Base-by-base conservation (phyloP, 1,140 invertebrate genomes). In the Lucilia cuprina region DNA sequence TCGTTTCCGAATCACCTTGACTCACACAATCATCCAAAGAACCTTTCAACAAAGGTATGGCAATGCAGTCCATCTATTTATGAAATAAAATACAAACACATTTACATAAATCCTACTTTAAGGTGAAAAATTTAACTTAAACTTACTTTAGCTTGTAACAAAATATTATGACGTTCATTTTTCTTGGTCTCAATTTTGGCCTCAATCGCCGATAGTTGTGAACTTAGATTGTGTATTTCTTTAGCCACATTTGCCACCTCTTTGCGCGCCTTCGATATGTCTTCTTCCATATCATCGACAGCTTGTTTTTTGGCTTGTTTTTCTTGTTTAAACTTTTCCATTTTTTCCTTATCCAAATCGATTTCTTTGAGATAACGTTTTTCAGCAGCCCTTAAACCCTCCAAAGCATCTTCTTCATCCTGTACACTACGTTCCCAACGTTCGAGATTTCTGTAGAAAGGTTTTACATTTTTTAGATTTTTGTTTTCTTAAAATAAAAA, bases 341-440 rank as follows among this genome's bases (percentile, higher is more conserved):
- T 94, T 87, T 96, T 94, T 50, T 95, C 93, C 92, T 98, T 95
- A 87, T 98, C 96, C 85, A 96, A 94, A 88, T 99, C 97, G 84
- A 99, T 97, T 90, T 98, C 97, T 83, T 95, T 93, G 85, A 97
- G 95, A 91, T 98, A 97, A 90, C 96, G 97, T 84, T 94, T 93
- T 91, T 99, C 98, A 7, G 97, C 95, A 89, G 96, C 95, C 86
- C 96, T 95, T 2, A 97, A 95, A 17, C 95, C 94, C 89, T 98
- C 97, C 77, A 99, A 92, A 88, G 98, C 97, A 91, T 97, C 96
- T 90, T 99, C 97, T 87, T 98, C 97, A 92, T 98, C 95, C 90
- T 96, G 95, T 25, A 98, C 97, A n/a, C 96, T 94, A 78, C 97
- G 94, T 89, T 98, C 97, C 97, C 97, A 99, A 19, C 97, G 94